A percentile compares a stretch with the other conserved stretches of the same genome.
These are phyloP conservation scores for Aulostomus chinensis DNA, from an alignment of 2,797 vertebrate species.

Conservation along the genomic window DNA sequence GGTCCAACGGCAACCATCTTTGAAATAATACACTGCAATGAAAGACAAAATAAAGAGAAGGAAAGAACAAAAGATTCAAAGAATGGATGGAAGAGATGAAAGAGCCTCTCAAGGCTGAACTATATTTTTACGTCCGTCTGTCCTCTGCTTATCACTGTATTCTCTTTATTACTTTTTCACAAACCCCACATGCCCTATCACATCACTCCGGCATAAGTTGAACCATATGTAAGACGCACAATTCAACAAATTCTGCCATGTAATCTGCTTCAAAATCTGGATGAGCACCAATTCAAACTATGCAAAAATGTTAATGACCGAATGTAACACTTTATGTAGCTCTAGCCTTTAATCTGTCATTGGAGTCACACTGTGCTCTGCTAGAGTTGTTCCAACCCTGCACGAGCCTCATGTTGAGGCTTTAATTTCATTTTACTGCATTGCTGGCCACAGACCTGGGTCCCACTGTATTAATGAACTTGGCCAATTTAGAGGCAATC, in stretches of 20 bases:
- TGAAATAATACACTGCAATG: constrained; percentile 41
- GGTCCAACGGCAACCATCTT: constrained; percentile 40
- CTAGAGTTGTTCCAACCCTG: constrained; percentile 35
- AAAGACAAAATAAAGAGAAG: constrained; percentile 46
- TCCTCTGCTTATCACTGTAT: constrained; percentile 39
- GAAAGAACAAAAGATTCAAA: constrained; percentile 45
- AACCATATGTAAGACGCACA: constrained; percentile 41
- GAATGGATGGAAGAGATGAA: constrained; percentile 20
- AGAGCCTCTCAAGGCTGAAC: constrained; percentile 12
- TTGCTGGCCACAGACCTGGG: constrained; percentile 65
- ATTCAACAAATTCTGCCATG: constrained; percentile 24
- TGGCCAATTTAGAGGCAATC: constrained; percentile 75
- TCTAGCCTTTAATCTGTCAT: constrained; percentile 24
- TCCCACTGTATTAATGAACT: constrained; percentile 76
- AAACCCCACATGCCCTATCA: constrained; percentile 19
- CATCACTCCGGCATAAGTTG: constrained; percentile 34
- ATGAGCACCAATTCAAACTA: constrained; percentile 26
- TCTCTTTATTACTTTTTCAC: constrained; percentile 29
- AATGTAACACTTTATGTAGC: constrained; percentile 15
- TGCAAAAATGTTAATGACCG: constrained; percentile 27
- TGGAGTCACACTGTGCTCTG: constrained; percentile 33
- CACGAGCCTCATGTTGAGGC: constrained; percentile 38
- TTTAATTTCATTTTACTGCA: constrained; percentile 75
- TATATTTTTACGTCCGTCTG: constrained; percentile 20
- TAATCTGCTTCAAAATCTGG: constrained; percentile 25